These are phyloP conservation scores for Drosophila lutescens DNA, from an alignment of 2,888 invertebrate species.

Conservation along the genomic window DNA sequence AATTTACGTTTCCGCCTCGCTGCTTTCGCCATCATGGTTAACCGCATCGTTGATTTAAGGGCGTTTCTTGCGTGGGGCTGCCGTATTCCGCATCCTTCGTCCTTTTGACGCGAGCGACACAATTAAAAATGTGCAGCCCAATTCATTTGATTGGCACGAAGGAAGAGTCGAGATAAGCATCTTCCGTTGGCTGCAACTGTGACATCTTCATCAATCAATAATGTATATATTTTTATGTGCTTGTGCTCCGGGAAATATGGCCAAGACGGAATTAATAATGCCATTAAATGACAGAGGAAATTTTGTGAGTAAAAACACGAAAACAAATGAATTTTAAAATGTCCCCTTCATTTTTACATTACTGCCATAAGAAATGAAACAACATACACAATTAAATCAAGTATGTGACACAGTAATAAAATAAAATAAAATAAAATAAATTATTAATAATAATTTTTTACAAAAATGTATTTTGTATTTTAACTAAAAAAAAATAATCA, in stretches of 20 bases:
- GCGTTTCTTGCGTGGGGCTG: slow-evolving; percentile 21
- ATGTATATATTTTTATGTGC: background rate
- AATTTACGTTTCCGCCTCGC: slow-evolving; percentile 47
- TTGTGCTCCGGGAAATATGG: background rate
- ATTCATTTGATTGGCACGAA: slow-evolving; percentile 38
- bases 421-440: too few species aligned
- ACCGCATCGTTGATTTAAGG: slow-evolving; percentile 46
- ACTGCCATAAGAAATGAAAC: background rate
- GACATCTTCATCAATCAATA: slow-evolving; percentile 27
- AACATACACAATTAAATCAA: background rate
- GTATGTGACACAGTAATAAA: too few species aligned
- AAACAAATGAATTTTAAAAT: background rate
- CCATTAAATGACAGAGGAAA: background rate
- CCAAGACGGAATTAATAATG: too few species aligned
- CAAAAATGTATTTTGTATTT: too few species aligned
- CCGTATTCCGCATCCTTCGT: slow-evolving; percentile 9
- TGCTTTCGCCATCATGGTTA: slow-evolving; percentile 47
- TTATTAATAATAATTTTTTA: too few species aligned
- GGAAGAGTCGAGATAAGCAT: slow-evolving; percentile 18
- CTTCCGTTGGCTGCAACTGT: slow-evolving; percentile 2
- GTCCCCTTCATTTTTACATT: too few species aligned
- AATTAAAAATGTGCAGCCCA: slow-evolving; percentile 40
- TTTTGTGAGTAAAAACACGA: background rate
- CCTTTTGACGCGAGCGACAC: slow-evolving; percentile 22
- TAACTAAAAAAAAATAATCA: too few species aligned